phyloP scores from a whole-genome alignment of 2,888 invertebrate species.

The Chloroclysta siterata region DNA sequence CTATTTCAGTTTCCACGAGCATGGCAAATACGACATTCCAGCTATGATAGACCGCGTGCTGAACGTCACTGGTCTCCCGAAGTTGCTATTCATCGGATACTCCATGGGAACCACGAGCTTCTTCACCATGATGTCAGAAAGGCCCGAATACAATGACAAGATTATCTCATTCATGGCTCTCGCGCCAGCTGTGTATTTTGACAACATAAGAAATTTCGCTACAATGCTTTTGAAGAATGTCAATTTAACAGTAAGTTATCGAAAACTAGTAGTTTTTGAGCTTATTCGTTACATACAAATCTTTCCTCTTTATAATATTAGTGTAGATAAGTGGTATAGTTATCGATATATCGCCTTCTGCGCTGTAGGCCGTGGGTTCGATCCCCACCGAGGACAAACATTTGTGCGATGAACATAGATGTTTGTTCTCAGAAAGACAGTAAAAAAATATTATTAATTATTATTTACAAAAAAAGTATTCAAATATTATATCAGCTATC shows the following conservation, averaged over 20 bases:
- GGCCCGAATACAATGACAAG: conserved; percentile 83
- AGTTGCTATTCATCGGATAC: conserved; percentile 84
- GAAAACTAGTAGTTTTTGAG: no score
- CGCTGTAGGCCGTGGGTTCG: no score
- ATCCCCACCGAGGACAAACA: no score
- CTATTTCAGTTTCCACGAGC: conserved; percentile 83
- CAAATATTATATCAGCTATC: no score
- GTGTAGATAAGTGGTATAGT: no score
- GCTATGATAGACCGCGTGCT: conserved; percentile 82
- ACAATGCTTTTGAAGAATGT: conserved; percentile 55
- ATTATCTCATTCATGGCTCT: conserved; percentile 79
- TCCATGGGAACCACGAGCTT: conserved; percentile 85
- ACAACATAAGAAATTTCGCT: conserved; percentile 56
- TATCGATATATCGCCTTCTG: no score
- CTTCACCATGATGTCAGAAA: conserved; percentile 82
- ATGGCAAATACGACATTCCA: conserved; percentile 84
- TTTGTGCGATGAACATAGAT: no score
- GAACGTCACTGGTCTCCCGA: conserved; percentile 66
- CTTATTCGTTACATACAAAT: no score
- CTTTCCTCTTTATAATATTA: no score
- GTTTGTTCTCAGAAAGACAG: no score
- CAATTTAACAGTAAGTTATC: conserved; percentile 63
- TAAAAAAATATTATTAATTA: no score
- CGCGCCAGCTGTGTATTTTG: conserved; percentile 82
- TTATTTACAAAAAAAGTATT: no score